Evolutionary conservation across 2,797 vertebrate species (phyloP).

Genomic region (Semotilus atromaculatus): DNA sequence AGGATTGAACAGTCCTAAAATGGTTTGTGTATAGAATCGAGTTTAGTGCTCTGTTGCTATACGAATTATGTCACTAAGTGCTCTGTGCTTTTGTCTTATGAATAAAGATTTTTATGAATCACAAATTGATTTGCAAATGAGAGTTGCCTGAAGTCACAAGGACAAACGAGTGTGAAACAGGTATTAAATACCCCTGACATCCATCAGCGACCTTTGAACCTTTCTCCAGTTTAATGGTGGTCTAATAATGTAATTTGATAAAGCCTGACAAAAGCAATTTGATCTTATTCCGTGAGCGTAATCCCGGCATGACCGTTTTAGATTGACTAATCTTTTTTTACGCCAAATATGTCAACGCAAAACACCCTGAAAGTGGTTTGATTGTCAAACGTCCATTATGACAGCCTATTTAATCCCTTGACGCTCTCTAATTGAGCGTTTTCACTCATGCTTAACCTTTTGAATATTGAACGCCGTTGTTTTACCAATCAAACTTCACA

Average conservation of each 20-base stretch:
- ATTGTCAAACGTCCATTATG: background rate
- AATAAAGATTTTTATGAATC: constrained; percentile 49
- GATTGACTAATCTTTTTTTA: background rate
- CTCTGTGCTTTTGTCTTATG: constrained; percentile 25
- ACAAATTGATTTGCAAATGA: constrained; percentile 51
- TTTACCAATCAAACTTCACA: constrained; percentile 1
- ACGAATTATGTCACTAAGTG: background rate
- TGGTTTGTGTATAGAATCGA: background rate
- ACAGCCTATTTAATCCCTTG: background rate
- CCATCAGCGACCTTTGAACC: constrained; percentile 7
- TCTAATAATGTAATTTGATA: constrained; percentile 36
- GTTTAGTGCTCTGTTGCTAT: constrained; percentile 15
- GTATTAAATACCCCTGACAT: background rate
- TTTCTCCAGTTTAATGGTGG: constrained; percentile 3
- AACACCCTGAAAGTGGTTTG: background rate
- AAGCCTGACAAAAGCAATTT: constrained; percentile 21
- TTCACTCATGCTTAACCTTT: constrained; percentile 25
- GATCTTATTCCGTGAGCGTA: background rate
- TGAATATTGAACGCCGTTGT: background rate
- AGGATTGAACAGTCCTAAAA: background rate
- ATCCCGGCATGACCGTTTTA: background rate
- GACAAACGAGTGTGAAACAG: background rate
- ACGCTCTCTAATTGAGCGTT: background rate
- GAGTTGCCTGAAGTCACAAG: constrained; percentile 23
- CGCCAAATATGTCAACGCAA: background rate